Conservation (phyloP, 2,113 vertebrate species). For the Egretta garzetta region DNA sequence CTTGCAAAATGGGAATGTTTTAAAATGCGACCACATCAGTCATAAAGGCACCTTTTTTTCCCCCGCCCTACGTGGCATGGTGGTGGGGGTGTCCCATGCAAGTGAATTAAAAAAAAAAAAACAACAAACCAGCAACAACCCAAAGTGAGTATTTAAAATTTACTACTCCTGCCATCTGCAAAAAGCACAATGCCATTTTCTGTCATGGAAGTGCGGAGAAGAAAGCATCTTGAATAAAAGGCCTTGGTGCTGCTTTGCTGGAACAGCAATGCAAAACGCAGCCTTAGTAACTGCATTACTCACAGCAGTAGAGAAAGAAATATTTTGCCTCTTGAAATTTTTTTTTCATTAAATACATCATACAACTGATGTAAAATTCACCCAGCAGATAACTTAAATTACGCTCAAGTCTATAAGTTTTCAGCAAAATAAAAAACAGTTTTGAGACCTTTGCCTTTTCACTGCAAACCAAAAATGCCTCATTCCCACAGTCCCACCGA, state of each 20-base stretch:
- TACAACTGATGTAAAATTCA: background rate
- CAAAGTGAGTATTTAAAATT: background rate
- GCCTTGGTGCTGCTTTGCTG: background rate
- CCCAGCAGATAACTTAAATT: background rate
- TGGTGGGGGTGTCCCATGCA: background rate
- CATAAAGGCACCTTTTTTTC: background rate
- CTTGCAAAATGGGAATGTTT: background rate
- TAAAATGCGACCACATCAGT: background rate
- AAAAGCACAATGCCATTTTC: background rate
- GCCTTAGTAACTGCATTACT: background rate
- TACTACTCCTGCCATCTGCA: background rate
- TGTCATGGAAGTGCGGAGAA: background rate
- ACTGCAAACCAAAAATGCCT: background rate
- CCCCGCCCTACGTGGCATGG: background rate
- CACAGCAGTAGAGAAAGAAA: background rate
- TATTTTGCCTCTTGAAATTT: background rate
- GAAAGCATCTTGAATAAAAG: background rate
- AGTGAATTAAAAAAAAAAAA: background rate
- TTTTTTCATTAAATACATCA: background rate
- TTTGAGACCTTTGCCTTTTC: background rate
- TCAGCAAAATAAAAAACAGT: background rate
- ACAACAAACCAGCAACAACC: background rate
- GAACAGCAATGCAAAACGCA: background rate
- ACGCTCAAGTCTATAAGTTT: background rate
- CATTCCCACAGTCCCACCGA: background rate